Evolutionary conservation across 2,888 invertebrate genomes (phyloP).

Genomic region (Ceraclea dissimilis): DNA sequence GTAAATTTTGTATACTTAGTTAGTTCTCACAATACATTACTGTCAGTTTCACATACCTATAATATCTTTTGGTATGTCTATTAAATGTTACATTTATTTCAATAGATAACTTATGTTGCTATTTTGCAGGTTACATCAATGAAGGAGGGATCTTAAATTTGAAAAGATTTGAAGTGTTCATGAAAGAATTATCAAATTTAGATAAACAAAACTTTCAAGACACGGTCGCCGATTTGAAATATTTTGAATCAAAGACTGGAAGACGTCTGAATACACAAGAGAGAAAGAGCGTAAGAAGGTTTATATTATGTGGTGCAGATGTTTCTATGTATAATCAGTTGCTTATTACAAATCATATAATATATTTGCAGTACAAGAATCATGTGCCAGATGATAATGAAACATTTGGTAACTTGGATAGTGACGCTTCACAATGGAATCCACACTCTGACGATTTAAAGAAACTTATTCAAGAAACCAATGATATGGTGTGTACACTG

Average conservation of each 20-base stretch:
- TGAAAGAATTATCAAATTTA: slow-evolving; percentile 64
- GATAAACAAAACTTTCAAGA: slow-evolving; percentile 72
- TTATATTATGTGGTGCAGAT: neutral
- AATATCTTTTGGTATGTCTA: no score
- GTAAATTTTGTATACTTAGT: slow-evolving; percentile 11
- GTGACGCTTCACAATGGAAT: slow-evolving; percentile 36
- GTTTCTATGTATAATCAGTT: neutral
- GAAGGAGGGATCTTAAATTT: slow-evolving; percentile 81
- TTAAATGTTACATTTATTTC: no score
- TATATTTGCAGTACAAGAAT: slow-evolving; percentile 3
- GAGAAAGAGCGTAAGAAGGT: slow-evolving; percentile 36
- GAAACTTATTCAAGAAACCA: slow-evolving; percentile 55
- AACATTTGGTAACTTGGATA: slow-evolving; percentile 30
- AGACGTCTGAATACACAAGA: slow-evolving; percentile 45
- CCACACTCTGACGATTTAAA: slow-evolving; percentile 43
- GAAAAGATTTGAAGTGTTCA: slow-evolving; percentile 75
- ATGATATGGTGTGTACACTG: slow-evolving; percentile 45
- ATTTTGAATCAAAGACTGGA: slow-evolving; percentile 73
- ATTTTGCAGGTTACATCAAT: slow-evolving; percentile 80
- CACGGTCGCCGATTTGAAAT: slow-evolving; percentile 73
- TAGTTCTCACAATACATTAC: no score
- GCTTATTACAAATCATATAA: neutral
- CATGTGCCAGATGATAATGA: slow-evolving; percentile 21
- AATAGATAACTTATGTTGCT: no score
- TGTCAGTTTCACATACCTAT: no score